Base-by-base conservation (phyloP, 2,797 vertebrate species). In the Chloroceryle inda region DNA sequence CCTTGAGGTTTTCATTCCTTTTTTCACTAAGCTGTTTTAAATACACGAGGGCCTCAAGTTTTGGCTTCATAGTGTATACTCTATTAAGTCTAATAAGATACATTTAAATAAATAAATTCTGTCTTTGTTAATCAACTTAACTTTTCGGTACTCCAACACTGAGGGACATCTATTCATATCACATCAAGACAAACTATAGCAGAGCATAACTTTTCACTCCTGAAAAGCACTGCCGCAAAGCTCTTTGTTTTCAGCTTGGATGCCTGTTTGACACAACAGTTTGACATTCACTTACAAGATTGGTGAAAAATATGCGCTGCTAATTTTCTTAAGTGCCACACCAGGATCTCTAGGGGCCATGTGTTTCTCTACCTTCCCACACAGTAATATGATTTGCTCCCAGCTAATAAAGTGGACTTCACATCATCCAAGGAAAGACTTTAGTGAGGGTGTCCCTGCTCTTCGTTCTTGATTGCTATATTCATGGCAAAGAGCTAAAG, bases 291-390 rank as follows among this genome's bases (percentile, higher is more conserved):
- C 85, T 94, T 94, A 92, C 71, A 85, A 82, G 87, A 88, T 63
- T 4, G 2, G 81, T 91, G 90, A 95, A 95, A 97, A 95, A 96
- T 88, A 85, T 5, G 64, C 85, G 73, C 80, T 86, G 45, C 77
- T 96, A 89, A 96, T 97, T 97, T 96, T 96, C 86, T 50, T 94
- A 94, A 97, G 91, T 93, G 92, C 88, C 92, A 79, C 49, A 45
- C 84, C 80, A 76, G 61, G 0, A 0, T 89, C 95, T 94, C 94
- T 81, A 68, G 94, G 86, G 96, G 31, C 68, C 31, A 1, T 18
- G 31, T 5, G 1, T 91, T 86, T 86, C 38, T 73, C 75, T 69
- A 67, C 85, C 89, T 91, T 90, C 69, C 86, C 49, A 58, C 24
- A 66, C 35, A 91, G 87, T 49, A 96, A 93, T 26, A 76, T 13